phyloP scores from a whole-genome alignment of 1,140 invertebrate genomes.

The Papilio glaucus region DNA sequence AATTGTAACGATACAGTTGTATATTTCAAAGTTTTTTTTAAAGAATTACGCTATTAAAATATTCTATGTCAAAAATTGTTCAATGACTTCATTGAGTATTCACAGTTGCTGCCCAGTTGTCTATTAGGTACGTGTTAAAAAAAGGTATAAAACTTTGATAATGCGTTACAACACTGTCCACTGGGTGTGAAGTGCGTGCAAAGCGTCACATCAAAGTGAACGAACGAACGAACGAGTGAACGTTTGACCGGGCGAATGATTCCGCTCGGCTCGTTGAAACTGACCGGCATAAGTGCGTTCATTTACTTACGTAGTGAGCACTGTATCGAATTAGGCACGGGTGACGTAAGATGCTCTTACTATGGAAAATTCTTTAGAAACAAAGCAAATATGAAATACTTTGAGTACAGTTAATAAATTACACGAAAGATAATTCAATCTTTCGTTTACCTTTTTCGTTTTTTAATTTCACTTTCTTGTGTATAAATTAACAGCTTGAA shows the following conservation, averaged over 20 bases:
- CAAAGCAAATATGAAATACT: slow-evolving; percentile 11
- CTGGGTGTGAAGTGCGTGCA: slow-evolving; percentile 55
- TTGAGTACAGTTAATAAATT: neutral
- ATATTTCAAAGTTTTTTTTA: neutral
- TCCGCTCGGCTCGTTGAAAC: slow-evolving; percentile 56
- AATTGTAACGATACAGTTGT: no score
- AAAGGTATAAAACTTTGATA: slow-evolving; percentile 43
- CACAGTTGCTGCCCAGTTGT: slow-evolving; percentile 6
- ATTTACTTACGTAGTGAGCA: slow-evolving; percentile 43
- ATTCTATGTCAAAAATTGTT: slow-evolving; percentile 7
- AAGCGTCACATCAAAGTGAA: slow-evolving; percentile 71
- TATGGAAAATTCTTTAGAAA: slow-evolving; percentile 1
- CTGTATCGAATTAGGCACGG: slow-evolving; percentile 40
- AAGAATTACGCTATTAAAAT: neutral
- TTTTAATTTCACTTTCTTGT: no score
- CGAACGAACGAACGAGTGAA: slow-evolving; percentile 58
- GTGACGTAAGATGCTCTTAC: slow-evolving; percentile 35
- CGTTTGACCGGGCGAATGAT: slow-evolving; percentile 62
- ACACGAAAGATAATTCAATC: no score
- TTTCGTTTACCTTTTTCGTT: no score
- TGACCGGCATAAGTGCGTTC: slow-evolving; percentile 59
- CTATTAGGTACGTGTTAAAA: slow-evolving; percentile 18
- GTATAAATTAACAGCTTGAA: no score
- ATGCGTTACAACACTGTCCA: slow-evolving; percentile 54
- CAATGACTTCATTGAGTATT: neutral